Evolutionary conservation across 2,888 invertebrate species (phyloP), one percentile per base, ranked within the genome.

Genomic region (Eupithecia abbreviata): DNA sequence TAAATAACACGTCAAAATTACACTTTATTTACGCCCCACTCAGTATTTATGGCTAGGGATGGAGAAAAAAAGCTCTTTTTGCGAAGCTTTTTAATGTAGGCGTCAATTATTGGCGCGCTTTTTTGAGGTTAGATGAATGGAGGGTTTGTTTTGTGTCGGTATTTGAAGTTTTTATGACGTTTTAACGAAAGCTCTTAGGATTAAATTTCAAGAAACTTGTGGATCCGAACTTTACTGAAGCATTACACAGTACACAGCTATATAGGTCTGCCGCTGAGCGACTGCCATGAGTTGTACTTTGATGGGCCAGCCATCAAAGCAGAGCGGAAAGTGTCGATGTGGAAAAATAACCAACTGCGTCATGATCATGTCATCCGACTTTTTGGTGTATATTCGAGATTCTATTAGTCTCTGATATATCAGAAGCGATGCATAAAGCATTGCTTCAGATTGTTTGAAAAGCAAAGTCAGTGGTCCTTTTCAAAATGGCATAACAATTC

Each of bases 1-100:
- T 82, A 80, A 82, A 82, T 82, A 82, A 80, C 80, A 76, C 82
- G 79, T 83, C 80, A 83, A 85, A 86, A 82, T 86, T 87, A 85
- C 86, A 85, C 86, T 83, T 84, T 87, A 87, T 90, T 88, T 88
- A 88, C 82, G 80, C 71, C 71, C 85, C 82, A 75, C 80, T 79
- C 77, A 70, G 69, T 78, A 78, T 78, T 78, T 78, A 78, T 74
- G 55, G 7, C 73, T 74, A 76, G 75, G 73, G 78, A 73, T 67
- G 77, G 77, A 49, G 30, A 62, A 65, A 55, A 62, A 66, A 42
- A 58, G 55, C 66, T 5, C 15, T 68, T 68, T 68, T 68, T 42
- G 49, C 70, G 41, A 2, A 47, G 18, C 49, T 70, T 51, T 49
- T 49, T 47, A 41, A 70, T 70, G 51, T 45, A 68, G n/a, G 66